Evolutionary conservation across 2,888 invertebrate species (phyloP).

Genomic region (Slavum lentiscoides): DNA sequence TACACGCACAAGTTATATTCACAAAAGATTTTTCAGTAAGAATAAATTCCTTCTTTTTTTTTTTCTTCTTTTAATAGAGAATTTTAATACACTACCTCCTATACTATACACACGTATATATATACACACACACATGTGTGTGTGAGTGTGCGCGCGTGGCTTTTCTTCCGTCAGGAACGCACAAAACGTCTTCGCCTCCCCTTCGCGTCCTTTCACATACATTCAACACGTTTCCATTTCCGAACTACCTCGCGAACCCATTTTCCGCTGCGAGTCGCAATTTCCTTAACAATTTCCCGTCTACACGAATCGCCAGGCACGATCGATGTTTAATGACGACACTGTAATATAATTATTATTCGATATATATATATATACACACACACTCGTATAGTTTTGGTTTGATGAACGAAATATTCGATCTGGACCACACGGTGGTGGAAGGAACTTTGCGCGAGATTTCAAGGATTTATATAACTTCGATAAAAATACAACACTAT

Average conservation of each 20-base stretch:
- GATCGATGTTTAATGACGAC: slow-evolving; percentile 27
- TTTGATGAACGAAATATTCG: neutral
- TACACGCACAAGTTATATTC: neutral
- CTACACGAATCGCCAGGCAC: neutral
- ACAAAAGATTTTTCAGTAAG: slow-evolving; percentile 31
- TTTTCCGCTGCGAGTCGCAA: slow-evolving; percentile 46
- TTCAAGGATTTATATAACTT: too few relatives aligned
- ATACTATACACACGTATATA: neutral
- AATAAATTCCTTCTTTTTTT: slow-evolving; percentile 1
- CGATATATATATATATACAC: neutral
- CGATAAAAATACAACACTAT: too few relatives aligned
- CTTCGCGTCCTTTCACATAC: neutral
- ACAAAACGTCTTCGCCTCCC: slow-evolving; percentile 35
- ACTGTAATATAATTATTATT: neutral
- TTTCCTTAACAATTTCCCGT: slow-evolving; percentile 52
- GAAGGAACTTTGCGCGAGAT: too few relatives aligned
- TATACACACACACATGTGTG: neutral
- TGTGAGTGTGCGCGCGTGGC: neutral
- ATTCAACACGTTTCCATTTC: slow-evolving; percentile 53
- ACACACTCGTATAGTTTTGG: neutral
- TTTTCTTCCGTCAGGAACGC: slow-evolving; percentile 31
- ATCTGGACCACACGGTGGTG: too few relatives aligned
- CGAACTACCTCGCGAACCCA: slow-evolving; percentile 37
- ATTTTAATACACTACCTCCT: slow-evolving; percentile 23
- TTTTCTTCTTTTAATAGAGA: slow-evolving; percentile 33